Evolutionary conservation across 2,113 vertebrate genomes (phyloP).

Genomic region (Mohoua ochrocephala): DNA sequence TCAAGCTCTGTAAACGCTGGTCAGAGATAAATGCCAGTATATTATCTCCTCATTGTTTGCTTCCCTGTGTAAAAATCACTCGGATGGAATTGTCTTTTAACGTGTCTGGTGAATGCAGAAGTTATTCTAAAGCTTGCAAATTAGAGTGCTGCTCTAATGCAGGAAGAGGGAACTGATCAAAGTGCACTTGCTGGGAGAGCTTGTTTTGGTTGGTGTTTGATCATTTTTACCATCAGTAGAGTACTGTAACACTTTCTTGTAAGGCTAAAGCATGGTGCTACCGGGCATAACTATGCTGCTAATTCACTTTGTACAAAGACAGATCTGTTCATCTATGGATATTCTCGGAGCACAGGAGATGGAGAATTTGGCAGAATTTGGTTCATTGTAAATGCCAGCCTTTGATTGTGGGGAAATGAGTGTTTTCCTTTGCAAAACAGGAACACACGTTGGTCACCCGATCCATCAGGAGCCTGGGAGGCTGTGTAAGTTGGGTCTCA

Average conservation of each 20-base stretch:
- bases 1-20: neutral
- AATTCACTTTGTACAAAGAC: neutral
- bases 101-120: neutral
- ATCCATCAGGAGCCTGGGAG: neutral
- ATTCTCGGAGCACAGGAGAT: neutral
- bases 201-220: neutral
- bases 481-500: neutral
- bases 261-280: neutral
- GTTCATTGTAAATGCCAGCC: constrained; percentile 11
- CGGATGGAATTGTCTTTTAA: neutral
- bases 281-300: neutral
- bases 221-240: neutral
- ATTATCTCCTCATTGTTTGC: neutral
- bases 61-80: neutral
- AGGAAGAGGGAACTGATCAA: neutral
- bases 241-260: neutral
- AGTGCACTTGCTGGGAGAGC: neutral
- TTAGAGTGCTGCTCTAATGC: neutral
- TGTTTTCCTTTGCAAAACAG: constrained; percentile 33
- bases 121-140: neutral
- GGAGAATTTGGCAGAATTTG: constrained; percentile 2
- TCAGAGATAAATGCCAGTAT: neutral
- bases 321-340: neutral
- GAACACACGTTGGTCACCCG: neutral
- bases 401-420: constrained; percentile 24